Percentiles rank a stretch among this genome's conserved stretches.
Conservation (phyloP, 2,888 invertebrate genomes). For the Fragum sueziense region DNA sequence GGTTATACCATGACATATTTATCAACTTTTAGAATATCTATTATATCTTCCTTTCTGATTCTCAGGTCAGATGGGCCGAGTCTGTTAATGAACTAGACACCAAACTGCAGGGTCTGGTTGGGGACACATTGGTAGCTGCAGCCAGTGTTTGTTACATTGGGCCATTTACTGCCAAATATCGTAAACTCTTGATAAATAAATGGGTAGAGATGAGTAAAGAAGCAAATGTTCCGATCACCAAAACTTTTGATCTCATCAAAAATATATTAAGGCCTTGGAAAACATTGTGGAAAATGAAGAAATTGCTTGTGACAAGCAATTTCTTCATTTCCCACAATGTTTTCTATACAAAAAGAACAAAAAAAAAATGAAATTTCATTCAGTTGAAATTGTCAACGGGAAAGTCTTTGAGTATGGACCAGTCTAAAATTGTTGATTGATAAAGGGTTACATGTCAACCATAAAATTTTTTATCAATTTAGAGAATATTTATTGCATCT, state of each 20-base stretch:
- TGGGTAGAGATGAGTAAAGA: slow-evolving; percentile 75
- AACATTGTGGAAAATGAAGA: too few relatives aligned
- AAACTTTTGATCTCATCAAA: slow-evolving; percentile 76
- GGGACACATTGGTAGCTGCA: slow-evolving; percentile 80
- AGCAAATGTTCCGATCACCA: slow-evolving; percentile 74
- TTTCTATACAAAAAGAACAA: slow-evolving; percentile 3
- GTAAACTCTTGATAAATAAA: slow-evolving; percentile 67
- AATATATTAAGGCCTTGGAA: too few relatives aligned
- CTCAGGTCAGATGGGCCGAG: slow-evolving; percentile 80
- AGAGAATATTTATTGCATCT: background rate
- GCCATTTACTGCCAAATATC: slow-evolving; percentile 79
- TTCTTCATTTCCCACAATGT: background rate
- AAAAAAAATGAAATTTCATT: too few relatives aligned
- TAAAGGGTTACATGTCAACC: too few relatives aligned
- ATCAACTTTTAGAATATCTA: background rate
- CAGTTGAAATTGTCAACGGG: too few relatives aligned
- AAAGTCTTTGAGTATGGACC: too few relatives aligned
- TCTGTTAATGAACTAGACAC: slow-evolving; percentile 78
- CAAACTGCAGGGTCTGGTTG: slow-evolving; percentile 79
- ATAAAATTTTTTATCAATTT: too few relatives aligned
- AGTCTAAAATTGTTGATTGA: too few relatives aligned
- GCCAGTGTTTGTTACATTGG: slow-evolving; percentile 81
- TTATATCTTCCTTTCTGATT: background rate
- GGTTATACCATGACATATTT: too few relatives aligned
- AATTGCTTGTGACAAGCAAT: background rate